Base-by-base conservation (phyloP, 2,113 vertebrate species). In the Rhynchomys soricoides region DNA sequence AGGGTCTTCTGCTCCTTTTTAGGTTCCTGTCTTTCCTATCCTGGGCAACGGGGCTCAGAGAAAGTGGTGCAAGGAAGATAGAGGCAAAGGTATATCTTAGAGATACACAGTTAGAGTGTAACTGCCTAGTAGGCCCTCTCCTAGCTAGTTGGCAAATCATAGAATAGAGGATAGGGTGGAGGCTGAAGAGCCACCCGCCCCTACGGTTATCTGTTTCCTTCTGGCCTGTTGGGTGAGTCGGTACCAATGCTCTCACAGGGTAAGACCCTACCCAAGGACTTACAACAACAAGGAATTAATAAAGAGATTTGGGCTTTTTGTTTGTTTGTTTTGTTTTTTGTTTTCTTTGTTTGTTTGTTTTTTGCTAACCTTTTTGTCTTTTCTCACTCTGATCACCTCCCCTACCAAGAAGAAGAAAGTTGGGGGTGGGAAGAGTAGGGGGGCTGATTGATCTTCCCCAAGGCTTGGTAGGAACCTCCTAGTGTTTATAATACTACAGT, bases 361-460 rank as follows among this genome's bases (percentile, higher is more conserved):
- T 24, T n/a, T 83, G 40, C 24, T 89, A 59, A 43, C 66, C 8
- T 82, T 82, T 78, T 68, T 68, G 66, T 68, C 66, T 37, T 77
- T 55, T 6, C 16, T 89, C 45, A 70, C 68, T 95, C 48, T 24
- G 71, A 45, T 9, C 89, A 77, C 66, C 52, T 82, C 26, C 40
- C 48, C 79, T 50, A 43, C 10, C 29, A 64, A 45, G 64, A 37
- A 64, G n/a, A 74, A 91, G n/a, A 62, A 15, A 66, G 15, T 45
- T 26, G 40, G 13, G 19, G 11, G 17, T 0, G 26, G 1, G 11
- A 3, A 3, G 24, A 21, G 10, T 11, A 62, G 15, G 52, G 26
- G 21, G 26, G 11, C 31, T 48, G 16, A 6, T 11, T 62, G 45
- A 64, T 8, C 31, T 37, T 37, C n/a, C 34, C 43, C 3, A 68